Base-by-base conservation (phyloP, 2,888 invertebrate species). In the Syrphus vitripennis region DNA sequence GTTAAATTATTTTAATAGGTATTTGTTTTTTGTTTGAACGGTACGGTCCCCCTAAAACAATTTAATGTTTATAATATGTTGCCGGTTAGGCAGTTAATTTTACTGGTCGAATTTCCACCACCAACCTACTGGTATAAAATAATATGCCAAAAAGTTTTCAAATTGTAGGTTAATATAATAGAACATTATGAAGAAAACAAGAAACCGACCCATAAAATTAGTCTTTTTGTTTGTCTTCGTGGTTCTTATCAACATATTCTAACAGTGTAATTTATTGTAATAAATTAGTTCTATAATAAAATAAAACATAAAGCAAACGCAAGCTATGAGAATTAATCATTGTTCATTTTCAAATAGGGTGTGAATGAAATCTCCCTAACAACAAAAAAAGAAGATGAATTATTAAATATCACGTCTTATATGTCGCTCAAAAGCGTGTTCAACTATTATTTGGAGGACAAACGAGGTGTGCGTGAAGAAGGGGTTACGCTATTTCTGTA, bases 401-500 rank as follows among this genome's bases (percentile, higher is more conserved):
- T 37, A 16, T 16, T 24, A 37, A 19, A 37, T 53, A 40, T 63
- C 63, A 50, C 53, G 50, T 31, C 21, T 31, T 21, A 37, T 45
- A 9, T 40, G 40, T 57, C 45, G 21, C 31, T 50, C 34, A 24
- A 24, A 37, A 65, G 63, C 74, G 50, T 72, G 74, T 42, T 63
- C 40, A 14, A 14, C 37, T 19, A 9, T 37, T 26, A 19, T 50
- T 74, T 29, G 21, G 53, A 48, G 71, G 65, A 57, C 57, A 65
- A 48, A 71, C 53, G 65, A n/a, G 37, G 26, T 7, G 37, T n/a
- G 31, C 5, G 19, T 14, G 7, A 37, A 37, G 31, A 37, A 37
- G 59, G 31, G n/a, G 10, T 37, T 61, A 59, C 29, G 14, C 59
- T 37, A 69, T 37, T 75, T 75, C 65, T 21, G 67, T 48, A 26